Base-by-base conservation (phyloP, 2,888 invertebrate species). In the Athalia rosae region DNA sequence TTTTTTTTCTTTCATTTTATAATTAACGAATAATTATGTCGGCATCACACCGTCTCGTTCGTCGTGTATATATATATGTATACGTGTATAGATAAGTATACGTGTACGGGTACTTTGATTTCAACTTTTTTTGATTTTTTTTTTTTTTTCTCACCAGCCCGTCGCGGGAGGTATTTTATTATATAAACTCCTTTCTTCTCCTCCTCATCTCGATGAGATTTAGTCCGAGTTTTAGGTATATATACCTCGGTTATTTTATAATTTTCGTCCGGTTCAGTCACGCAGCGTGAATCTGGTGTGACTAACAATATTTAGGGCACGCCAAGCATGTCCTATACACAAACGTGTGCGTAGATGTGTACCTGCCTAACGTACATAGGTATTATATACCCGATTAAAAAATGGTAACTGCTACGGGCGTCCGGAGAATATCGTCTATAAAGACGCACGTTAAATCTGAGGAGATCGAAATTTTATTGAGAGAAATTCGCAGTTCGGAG, bases 201-300 rank as follows among this genome's bases (percentile, higher is more conserved):
- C 71, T 59, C 61, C 53, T 61, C 28, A 45, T 43, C 45, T 74
- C 79, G 59, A 80, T 28, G 28, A 28, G 28, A 28, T 28, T 28
- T 28, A 28, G 28, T 28, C 7, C 43, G 43, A 79, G 45, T 63
- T 63, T 13, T 67, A 0, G 11, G 41, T 43, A 11, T 9, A 11
- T 9, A 13, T 28, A 28, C 28, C 11, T 7, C 13, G 80, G 78
- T 77, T 82, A 82, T 83, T 83, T 83, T 80, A 81, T 83, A 82
- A 85, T 85, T 85, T 82, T 81, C 84, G 82, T 83, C 28, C 28
- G 79, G 80, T 59, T 84, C 80, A 82, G 84, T 83, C 84, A 84
- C 82, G 84, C 81, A 81, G 82, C 79, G 80, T 81, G 79, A 83
- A 79, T 78, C 79, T 80, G 79, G 82, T 81, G 82, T 82, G 81